These are phyloP conservation scores for Nowickia ferox DNA, from an alignment of 2,888 invertebrate genomes.

Conservation along the genomic window DNA sequence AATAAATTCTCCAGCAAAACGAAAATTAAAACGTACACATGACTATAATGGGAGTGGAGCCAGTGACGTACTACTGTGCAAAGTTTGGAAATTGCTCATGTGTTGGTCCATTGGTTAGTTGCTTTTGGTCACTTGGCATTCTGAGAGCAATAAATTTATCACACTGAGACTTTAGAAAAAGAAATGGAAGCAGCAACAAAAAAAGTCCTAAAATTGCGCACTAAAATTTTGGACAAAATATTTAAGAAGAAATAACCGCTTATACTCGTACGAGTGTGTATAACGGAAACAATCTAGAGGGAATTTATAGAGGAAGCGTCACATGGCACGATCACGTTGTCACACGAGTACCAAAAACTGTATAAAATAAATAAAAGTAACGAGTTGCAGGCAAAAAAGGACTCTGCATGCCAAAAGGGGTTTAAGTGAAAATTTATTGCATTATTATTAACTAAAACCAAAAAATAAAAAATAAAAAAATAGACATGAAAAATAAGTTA, in stretches of 20 bases:
- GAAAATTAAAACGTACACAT: slow-evolving; percentile 45
- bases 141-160: slow-evolving; percentile 69
- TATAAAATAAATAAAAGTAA: slow-evolving; percentile 36
- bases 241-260: slow-evolving; percentile 32
- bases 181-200: slow-evolving; percentile 1
- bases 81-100: slow-evolving; percentile 34
- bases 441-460: slow-evolving; percentile 63
- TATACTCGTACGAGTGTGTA: not conserved
- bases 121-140: slow-evolving; percentile 67
- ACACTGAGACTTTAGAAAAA: slow-evolving; percentile 59
- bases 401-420: slow-evolving; percentile 65
- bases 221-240: slow-evolving; percentile 30
- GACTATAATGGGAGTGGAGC: slow-evolving; percentile 41
- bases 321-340: slow-evolving; percentile 71
- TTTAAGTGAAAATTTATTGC: slow-evolving; percentile 72
- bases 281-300: slow-evolving; percentile 68
- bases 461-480: not conserved
- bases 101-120: slow-evolving; percentile 44
- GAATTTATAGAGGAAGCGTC: slow-evolving; percentile 69
- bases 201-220: slow-evolving; percentile 22
- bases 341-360: slow-evolving; percentile 43
- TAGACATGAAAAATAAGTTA: slow-evolving; percentile 36
- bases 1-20: slow-evolving; percentile 30
- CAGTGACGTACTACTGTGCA: slow-evolving; percentile 44
- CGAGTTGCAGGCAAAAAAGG: slow-evolving; percentile 33